Percentiles rank a stretch among this genome's conserved stretches.
These are phyloP conservation scores for Rhagium mordax DNA, from an alignment of 2,888 invertebrate genomes.

Conservation along the genomic window DNA sequence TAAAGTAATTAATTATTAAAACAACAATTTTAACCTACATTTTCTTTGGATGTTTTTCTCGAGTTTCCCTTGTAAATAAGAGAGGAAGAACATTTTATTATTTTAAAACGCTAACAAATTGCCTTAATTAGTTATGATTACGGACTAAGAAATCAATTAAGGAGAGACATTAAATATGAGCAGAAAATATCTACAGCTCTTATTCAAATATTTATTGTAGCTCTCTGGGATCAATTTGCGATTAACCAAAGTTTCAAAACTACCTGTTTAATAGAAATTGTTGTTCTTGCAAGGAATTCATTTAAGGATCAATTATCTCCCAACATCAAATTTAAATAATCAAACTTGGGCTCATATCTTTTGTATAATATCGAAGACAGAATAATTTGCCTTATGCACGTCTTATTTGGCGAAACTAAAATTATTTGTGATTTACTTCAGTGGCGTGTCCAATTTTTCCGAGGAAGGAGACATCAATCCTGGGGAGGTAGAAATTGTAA, in stretches of 20 bases:
- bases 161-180: constrained; percentile 35
- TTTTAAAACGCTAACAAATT: constrained; percentile 34
- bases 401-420: too few species aligned
- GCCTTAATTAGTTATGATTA: constrained; percentile 39
- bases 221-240: background rate
- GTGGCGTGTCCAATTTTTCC: too few species aligned
- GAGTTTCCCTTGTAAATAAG: constrained; percentile 20
- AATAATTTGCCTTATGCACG: too few species aligned
- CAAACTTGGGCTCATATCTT: too few species aligned
- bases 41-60: constrained; percentile 25
- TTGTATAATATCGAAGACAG: too few species aligned
- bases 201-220: constrained; percentile 34
- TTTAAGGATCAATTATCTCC: too few species aligned
- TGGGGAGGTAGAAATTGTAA: too few species aligned
- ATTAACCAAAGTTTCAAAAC: background rate
- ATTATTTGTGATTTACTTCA: too few species aligned
- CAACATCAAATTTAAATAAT: too few species aligned
- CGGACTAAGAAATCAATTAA: constrained; percentile 35
- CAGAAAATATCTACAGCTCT: constrained; percentile 29
- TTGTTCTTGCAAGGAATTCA: background rate
- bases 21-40: constrained; percentile 28
- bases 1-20: constrained; percentile 23
- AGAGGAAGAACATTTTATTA: constrained; percentile 28
- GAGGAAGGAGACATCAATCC: too few species aligned
- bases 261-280: background rate